A percentile compares a stretch with the other conserved stretches of the same genome.
Evolutionary conservation across 2,113 vertebrate genomes (phyloP).

Genomic region (Nothocercus nigrocapillus): DNA sequence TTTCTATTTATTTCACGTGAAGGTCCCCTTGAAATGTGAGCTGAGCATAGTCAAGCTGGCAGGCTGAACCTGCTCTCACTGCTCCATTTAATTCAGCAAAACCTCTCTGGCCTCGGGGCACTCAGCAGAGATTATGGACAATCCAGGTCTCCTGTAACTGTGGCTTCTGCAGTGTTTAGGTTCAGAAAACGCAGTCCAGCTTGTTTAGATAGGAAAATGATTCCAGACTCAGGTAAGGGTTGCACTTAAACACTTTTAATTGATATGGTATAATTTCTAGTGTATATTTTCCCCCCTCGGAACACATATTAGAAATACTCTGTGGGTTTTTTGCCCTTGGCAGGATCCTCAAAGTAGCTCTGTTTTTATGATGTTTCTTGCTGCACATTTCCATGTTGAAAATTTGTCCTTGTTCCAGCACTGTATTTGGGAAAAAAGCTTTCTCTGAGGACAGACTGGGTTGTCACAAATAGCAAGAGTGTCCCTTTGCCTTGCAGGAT

Average conservation of each 20-base stretch:
- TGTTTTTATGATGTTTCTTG: not conserved
- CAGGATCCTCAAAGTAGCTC: not conserved
- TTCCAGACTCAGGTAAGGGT: not conserved
- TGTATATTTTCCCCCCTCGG: not conserved
- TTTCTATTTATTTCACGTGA: not conserved
- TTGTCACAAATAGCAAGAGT: not conserved
- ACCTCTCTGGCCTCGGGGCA: not conserved
- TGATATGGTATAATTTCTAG: not conserved
- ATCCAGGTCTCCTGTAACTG: not conserved
- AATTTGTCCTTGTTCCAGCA: not conserved
- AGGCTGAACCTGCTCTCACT: not conserved
- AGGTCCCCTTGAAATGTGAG: not conserved
- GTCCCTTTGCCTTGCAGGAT: not conserved
- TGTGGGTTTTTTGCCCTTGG: not conserved
- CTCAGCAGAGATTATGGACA: not conserved
- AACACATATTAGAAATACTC: not conserved
- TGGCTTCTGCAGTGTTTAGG: not conserved
- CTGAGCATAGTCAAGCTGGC: not conserved
- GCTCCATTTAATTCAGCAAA: not conserved
- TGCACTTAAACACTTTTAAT: not conserved
- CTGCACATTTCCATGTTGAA: not conserved
- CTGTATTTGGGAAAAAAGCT: not conserved
- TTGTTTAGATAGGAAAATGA: not conserved
- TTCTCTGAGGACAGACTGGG: not conserved
- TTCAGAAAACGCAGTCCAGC: not conserved